These are phyloP conservation scores for Caiman crocodilus DNA, from an alignment of 2,797 vertebrate genomes.

Conservation along the genomic window DNA sequence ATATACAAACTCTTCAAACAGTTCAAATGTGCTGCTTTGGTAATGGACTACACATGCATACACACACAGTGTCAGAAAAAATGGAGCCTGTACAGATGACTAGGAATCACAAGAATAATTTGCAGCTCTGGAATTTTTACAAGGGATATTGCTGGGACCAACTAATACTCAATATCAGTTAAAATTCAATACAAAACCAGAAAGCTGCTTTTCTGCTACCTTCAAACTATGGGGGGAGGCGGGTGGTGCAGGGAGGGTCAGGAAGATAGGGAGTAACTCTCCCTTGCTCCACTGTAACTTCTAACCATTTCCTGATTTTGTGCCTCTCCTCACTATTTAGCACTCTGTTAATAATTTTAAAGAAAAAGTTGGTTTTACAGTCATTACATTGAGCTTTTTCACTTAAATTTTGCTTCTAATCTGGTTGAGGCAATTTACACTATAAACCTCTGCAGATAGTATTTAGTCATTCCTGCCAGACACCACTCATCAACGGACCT, in stretches of 20 bases:
- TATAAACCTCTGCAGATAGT: constrained; percentile 25
- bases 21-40: background rate
- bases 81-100: constrained; percentile 1
- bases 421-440: constrained; percentile 61
- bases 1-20: constrained; percentile 5
- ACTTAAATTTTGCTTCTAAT: constrained; percentile 33
- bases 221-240: background rate
- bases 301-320: background rate
- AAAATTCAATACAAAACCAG: constrained; percentile 5
- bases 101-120: constrained; percentile 20
- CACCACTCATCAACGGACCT: constrained; percentile 64
- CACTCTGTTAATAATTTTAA: background rate
- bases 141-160: constrained; percentile 37
- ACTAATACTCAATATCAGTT: constrained; percentile 34
- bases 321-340: too few relatives aligned
- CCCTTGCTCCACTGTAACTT: constrained; percentile 21
- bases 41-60: constrained; percentile 23
- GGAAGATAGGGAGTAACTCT: background rate
- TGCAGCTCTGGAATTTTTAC: background rate
- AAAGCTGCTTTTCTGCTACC: constrained; percentile 22
- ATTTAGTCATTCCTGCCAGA: constrained; percentile 63
- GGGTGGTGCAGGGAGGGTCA: too few relatives aligned
- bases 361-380: constrained; percentile 25
- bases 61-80: background rate
- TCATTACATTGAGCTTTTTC: background rate